Conservation (phyloP, 2,888 invertebrate species). For the Erpobdella octoculata region DNA sequence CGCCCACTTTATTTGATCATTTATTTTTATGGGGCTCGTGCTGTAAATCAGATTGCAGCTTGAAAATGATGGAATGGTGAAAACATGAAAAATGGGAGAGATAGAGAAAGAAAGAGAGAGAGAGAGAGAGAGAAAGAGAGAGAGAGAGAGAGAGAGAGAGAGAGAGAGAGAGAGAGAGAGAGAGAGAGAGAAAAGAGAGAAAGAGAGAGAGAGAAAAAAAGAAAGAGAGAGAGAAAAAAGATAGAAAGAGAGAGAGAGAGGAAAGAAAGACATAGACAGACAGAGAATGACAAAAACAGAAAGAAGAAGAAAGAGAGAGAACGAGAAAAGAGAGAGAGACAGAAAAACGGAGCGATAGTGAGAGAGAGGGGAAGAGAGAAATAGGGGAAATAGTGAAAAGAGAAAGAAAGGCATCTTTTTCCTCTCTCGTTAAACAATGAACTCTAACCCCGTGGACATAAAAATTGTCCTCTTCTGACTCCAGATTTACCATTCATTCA, state of each 20-base stretch:
- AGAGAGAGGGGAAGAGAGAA: too few species aligned
- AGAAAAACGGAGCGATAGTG: too few species aligned
- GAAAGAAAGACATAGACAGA: too few species aligned
- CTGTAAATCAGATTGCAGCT: slow-evolving; percentile 32
- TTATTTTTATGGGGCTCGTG: slow-evolving; percentile 16
- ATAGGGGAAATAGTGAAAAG: too few species aligned
- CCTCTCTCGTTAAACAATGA: too few species aligned
- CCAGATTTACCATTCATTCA: too few species aligned
- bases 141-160: slow-evolving; percentile 30
- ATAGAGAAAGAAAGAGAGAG: slow-evolving; percentile 30
- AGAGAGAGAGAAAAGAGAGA: slow-evolving; percentile 33
- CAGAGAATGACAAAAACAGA: slow-evolving; percentile 13
- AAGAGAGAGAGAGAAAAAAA: slow-evolving; percentile 11
- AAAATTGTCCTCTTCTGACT: too few species aligned
- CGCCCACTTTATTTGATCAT: background rate
- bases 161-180: slow-evolving; percentile 16
- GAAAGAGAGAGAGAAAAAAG: slow-evolving; percentile 35
- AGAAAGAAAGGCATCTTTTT: too few species aligned
- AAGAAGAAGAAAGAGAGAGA: slow-evolving; percentile 13
- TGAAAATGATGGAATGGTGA: slow-evolving; percentile 27
- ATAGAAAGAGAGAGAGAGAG: too few species aligned
- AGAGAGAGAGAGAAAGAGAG: slow-evolving; percentile 26
- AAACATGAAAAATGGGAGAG: slow-evolving; percentile 16
- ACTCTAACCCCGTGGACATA: too few species aligned
- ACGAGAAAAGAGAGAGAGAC: too few species aligned